A percentile compares a stretch with the other conserved stretches of the same genome.
phyloP scores from a whole-genome alignment of 2,797 vertebrate genomes.

The Amblyopsis hoosieri region DNA sequence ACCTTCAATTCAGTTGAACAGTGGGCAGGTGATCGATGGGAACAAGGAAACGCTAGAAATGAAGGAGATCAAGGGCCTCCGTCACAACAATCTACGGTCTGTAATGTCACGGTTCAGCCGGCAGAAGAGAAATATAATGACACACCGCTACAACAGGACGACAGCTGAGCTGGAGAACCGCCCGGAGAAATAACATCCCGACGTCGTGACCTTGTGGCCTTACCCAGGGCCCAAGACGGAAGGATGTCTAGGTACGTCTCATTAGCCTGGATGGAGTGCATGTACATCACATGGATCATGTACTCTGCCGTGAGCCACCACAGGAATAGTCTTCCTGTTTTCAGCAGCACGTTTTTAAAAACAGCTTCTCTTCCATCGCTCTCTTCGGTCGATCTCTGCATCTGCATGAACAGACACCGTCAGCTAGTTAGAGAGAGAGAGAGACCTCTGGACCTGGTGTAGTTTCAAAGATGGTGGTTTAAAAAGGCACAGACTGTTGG shows the following conservation, averaged over 20 bases:
- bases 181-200: neutral
- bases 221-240: constrained; percentile 91
- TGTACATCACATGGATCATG: constrained; percentile 93
- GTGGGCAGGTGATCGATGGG: too few species aligned
- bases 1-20: too few species aligned
- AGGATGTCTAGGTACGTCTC: constrained; percentile 84
- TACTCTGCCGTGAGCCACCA: constrained; percentile 93
- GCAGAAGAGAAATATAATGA: too few species aligned
- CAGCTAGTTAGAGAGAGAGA: too few species aligned
- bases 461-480: too few species aligned
- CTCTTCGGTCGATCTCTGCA: constrained; percentile 71
- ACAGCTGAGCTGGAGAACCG: neutral
- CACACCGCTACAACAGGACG: too few species aligned
- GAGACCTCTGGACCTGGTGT: too few species aligned
- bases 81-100: too few species aligned
- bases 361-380: constrained; percentile 54
- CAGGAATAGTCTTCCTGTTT: constrained; percentile 79
- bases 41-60: too few species aligned
- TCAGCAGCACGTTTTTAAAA: constrained; percentile 56
- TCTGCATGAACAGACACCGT: constrained; percentile 69
- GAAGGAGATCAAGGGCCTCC: too few species aligned
- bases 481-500: too few species aligned
- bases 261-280: constrained; percentile 89
- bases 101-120: too few species aligned
- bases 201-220: constrained; percentile 40